Evolutionary conservation across 2,888 invertebrate genomes (phyloP), one percentile per base, ranked within the genome.

Genomic region (Galerucella calmariensis): DNA sequence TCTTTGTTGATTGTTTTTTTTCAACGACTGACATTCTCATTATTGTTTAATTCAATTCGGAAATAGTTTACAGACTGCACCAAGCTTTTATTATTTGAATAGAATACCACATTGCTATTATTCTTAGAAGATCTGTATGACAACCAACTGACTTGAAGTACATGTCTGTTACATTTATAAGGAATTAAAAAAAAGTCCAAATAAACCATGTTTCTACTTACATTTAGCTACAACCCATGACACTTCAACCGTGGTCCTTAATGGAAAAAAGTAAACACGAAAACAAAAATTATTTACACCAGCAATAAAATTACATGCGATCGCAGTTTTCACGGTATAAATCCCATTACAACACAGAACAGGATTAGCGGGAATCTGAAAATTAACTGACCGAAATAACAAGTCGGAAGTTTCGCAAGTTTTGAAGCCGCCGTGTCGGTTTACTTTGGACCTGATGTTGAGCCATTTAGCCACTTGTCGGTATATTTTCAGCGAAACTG

Each of bases 371-470:
- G 65, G 69, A 75, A 77, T 48, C 73, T 67, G 71, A 62, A 78
- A 78, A 78, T 78, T 78, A 77, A 78, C 78, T 77, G 78, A 75
- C 78, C 75, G 77, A 77, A 75, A 77, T 78, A 76, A 75, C 74
- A 63, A 74, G 59, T 72, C 69, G 66, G 74, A 78, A 78, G 74
- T 76, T 78, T 69, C 58, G 65, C 66, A 68, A 67, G 66, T 67
- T 72, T 62, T 48, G 56, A 16, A 63, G 53, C 53, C 63, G 61
- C 62, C 51, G 51, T 67, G 67, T 58, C 76, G 71, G 58, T 72
- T 67, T 69, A 67, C 68, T 63, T 58, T 58, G 65, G 35, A 11
- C 12, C 65, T 44, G 41, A 59, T 35, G 44, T 35, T 51, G 66
- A 69, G 66, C 66, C 72, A 72, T 59, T 72, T 67, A 72, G 59